Base-by-base conservation (phyloP, 2,797 vertebrate genomes). In the Pseudochirops corinnae region DNA sequence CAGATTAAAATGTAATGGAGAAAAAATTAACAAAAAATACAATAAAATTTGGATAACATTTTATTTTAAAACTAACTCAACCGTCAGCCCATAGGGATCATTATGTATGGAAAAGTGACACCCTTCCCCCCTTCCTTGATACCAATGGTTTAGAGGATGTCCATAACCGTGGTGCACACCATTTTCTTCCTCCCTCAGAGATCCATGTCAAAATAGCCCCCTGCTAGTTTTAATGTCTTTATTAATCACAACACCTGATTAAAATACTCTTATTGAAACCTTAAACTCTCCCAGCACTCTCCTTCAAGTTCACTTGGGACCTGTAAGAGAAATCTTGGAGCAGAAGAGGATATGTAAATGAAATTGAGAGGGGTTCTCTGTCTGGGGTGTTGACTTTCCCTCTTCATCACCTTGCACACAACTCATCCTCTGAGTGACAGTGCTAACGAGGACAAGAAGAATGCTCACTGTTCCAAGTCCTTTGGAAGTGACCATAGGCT, bases 241-340 rank as follows among this genome's bases (percentile, higher is more conserved):
- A 96, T 55, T 46, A 55, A 56, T 92, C 90, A 96, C 91, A 93
- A 29, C 87, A 96, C n/a, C 7, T 92, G n/a, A 95, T 96, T 93
- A 94, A 93, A 92, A 93, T 55, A 67, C 87, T 56, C 91, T 90
- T 39, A 10, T 39, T 82, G 90, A 95, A 90, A 52, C 12, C 94
- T 82, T 82, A 90, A 29, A 18, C 10, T 93, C 55, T 94, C n/a
- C 57, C 60, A 90, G 94, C 93, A 97, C 53, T 46, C 91, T 90
- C 87, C 31, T 50, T 50, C 39, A 46, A 87, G 39, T 87, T 87
- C 24, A 50, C 74, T 50, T 87, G 39, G 33, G 39, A 82, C 67
- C 67, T 82, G 39, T 2, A 82, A 82, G 7, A 24, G n/a, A 87
- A 87, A 87, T 87, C 39, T 46, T 87, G 74, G 39, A 87, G 24